Evolutionary conservation across 2,797 vertebrate genomes (phyloP).

Genomic region (Morelia viridis): DNA sequence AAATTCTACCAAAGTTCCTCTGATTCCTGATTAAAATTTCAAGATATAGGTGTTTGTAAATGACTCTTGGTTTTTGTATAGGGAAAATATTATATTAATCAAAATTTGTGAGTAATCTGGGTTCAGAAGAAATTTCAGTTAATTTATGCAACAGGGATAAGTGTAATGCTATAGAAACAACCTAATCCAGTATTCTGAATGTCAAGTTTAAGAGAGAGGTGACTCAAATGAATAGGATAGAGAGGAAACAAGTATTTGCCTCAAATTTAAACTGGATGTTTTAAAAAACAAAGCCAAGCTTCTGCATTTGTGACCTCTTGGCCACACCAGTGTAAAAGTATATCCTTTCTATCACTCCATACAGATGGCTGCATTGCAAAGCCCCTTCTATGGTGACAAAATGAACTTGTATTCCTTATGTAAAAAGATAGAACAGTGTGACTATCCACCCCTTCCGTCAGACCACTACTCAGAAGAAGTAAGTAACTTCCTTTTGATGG

Average conservation of each 20-base stretch:
- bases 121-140: neutral
- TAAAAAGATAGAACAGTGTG: conserved; percentile 99
- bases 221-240: neutral
- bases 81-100: neutral
- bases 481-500: conserved; percentile 56
- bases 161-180: neutral
- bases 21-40: neutral
- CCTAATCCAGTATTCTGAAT: neutral
- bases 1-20: neutral
- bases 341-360: conserved; percentile 34
- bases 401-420: conserved; percentile 98
- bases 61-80: neutral
- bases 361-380: conserved; percentile 97
- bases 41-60: neutral
- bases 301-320: neutral
- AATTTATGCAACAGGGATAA: neutral
- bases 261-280: neutral
- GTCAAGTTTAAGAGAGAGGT: neutral
- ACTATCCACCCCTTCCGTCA: conserved; percentile 97
- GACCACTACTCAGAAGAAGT: conserved; percentile 99
- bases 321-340: neutral
- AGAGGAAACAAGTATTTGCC: neutral
- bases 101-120: neutral
- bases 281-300: neutral
- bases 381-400: conserved; percentile 98